Evolutionary conservation across 2,888 invertebrate species (phyloP), one percentile per base, ranked within the genome.

Genomic region (Candidula unifasciata): DNA sequence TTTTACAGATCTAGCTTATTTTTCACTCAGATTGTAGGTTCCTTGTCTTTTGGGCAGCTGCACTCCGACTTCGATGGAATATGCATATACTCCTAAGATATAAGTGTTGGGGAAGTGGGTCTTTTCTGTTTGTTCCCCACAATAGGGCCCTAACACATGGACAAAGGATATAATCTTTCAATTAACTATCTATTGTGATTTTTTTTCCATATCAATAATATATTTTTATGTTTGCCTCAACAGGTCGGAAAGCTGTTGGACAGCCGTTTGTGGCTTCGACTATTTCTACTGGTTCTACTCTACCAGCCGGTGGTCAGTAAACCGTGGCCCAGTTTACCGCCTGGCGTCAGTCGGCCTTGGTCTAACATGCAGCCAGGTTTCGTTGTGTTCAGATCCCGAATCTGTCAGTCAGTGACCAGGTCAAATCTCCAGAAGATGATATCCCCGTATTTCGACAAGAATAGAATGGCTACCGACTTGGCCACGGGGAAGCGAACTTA

Each of bases 401-500:
- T 89, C 78, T 91, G 91, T 79, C 87, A 87, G 52, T 86, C 89
- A 5, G 85, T 90, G 35, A 84, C 90, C 13, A 69, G 85, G 10
- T 85, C 89, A 21, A 88, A 89, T 37, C 88, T 91, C n/a, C 87
- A 87, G 57, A 80, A 85, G 30, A 84, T 85, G 68, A 89, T 91
- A 89, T 91, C 91, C 5, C 69, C 87, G n/a, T 88, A 87, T 13
- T 90, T 88, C 80, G 91, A 91, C 82, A 84, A 86, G 24, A 87
- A 78, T n/a, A 88, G 87, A 52, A 91, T 91, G 91, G 88, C 89
- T n/a, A 74, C 86, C 54, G 88, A 90, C 68, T 85, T 88, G 77
- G 87, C 82, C 44, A 73, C 84, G 18, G 83, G 85, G 16, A 90
- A 91, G 85, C 85, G 89, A 37, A 44, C 30, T 24, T 60, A n/a